A percentile compares a stretch with the other conserved stretches of the same genome.
These are phyloP conservation scores for Pinna nobilis DNA, from an alignment of 1,140 invertebrate genomes.

Conservation along the genomic window DNA sequence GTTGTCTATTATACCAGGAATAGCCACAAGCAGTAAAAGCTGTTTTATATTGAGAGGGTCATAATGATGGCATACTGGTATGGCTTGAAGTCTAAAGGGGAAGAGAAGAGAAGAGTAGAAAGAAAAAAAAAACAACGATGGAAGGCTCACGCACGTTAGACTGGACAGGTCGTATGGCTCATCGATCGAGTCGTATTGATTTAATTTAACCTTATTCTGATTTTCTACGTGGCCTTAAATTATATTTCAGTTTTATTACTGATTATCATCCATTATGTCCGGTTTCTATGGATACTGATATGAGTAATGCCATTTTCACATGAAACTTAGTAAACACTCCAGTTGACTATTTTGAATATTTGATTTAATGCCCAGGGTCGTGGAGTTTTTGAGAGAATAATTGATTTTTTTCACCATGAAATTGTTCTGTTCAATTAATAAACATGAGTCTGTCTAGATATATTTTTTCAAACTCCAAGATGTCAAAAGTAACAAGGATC, in stretches of 20 bases:
- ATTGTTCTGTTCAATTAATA: too few species aligned
- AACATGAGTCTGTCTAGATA: too few species aligned
- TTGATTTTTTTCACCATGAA: too few species aligned
- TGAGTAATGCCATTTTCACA: constrained; percentile 43
- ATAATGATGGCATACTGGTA: too few species aligned
- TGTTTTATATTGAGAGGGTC: too few species aligned
- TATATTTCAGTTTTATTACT: constrained; percentile 45
- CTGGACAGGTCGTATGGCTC: constrained; percentile 6
- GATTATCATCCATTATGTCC: constrained; percentile 42
- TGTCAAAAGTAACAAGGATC: too few species aligned
- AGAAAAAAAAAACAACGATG: not conserved
- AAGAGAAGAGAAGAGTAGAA: not conserved
- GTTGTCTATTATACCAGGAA: too few species aligned
- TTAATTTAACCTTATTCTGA: constrained; percentile 44
- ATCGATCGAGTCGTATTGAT: constrained; percentile 31
- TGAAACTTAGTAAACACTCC: constrained; percentile 41
- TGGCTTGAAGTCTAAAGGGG: too few species aligned
- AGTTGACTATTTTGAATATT: constrained; percentile 43
- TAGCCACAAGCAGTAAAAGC: too few species aligned
- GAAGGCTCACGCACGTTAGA: not conserved
- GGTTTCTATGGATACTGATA: constrained; percentile 38
- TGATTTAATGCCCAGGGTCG: constrained; percentile 31
- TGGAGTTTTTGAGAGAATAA: constrained; percentile 1
- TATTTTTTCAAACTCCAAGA: too few species aligned
- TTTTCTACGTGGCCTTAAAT: constrained; percentile 37